Percentiles rank a stretch among this genome's conserved stretches.
Conservation (phyloP, 2,888 invertebrate species). For the Erebia palarica region DNA sequence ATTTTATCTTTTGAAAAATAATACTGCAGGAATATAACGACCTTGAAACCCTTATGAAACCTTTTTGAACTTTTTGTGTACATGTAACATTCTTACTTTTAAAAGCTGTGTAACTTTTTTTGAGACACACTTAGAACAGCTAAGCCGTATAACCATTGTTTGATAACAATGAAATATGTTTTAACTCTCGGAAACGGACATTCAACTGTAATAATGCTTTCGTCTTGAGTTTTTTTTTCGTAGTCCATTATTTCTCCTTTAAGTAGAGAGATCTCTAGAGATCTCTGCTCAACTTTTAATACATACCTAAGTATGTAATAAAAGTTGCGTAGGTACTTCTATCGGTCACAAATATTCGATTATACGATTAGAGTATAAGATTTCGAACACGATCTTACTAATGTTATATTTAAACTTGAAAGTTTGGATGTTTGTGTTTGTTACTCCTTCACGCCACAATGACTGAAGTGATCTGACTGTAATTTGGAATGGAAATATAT, state of each 20-base stretch:
- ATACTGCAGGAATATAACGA: slow-evolving; percentile 32
- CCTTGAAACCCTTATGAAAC: slow-evolving; percentile 22
- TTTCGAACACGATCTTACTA: too few relatives aligned
- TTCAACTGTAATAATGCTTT: background rate
- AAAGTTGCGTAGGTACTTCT: too few relatives aligned
- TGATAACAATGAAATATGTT: slow-evolving; percentile 4
- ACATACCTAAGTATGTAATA: too few relatives aligned
- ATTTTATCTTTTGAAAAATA: slow-evolving; percentile 35
- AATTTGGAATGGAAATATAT: background rate
- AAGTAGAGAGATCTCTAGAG: too few relatives aligned
- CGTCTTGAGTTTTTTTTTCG: too few relatives aligned
- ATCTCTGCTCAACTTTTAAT: too few relatives aligned
- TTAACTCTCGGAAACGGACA: background rate
- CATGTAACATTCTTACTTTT: slow-evolving; percentile 19
- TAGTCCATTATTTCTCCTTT: too few relatives aligned
- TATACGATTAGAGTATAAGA: too few relatives aligned
- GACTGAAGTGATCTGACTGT: background rate
- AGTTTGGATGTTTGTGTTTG: background rate
- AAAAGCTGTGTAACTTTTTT: slow-evolving; percentile 9
- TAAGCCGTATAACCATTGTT: slow-evolving; percentile 1
- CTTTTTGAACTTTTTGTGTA: slow-evolving; percentile 21
- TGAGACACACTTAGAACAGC: background rate
- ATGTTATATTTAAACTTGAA: too few relatives aligned
- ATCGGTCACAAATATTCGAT: too few relatives aligned
- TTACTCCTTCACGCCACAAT: background rate